These are phyloP conservation scores for Sebastes iracundus DNA, from an alignment of 2,797 vertebrate species.

Conservation along the genomic window DNA sequence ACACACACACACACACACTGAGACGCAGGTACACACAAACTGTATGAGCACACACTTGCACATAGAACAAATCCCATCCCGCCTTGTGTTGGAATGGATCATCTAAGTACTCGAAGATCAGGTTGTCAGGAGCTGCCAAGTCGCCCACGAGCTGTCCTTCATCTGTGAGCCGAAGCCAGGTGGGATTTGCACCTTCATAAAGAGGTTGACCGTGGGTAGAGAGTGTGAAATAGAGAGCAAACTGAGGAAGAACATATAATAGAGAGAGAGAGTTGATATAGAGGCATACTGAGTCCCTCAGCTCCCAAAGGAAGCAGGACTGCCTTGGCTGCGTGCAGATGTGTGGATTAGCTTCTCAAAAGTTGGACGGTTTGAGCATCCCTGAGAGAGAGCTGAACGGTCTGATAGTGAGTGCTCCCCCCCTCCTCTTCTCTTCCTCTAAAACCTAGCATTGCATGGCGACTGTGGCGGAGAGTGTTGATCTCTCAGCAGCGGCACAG, in stretches of 20 bases:
- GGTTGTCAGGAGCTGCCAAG: slow-evolving; percentile 50
- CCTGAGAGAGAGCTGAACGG: slow-evolving; percentile 33
- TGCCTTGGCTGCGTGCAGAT: slow-evolving; percentile 41
- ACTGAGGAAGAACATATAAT: slow-evolving; percentile 10
- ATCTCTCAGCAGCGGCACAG: slow-evolving; percentile 50
- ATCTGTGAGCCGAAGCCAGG: slow-evolving; percentile 48
- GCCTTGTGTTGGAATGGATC: slow-evolving; percentile 33
- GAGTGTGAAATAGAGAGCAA: slow-evolving; percentile 35
- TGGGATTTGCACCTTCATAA: slow-evolving; percentile 63
- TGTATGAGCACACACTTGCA: not conserved
- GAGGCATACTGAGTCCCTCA: slow-evolving; percentile 23
- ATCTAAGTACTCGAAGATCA: slow-evolving; percentile 40
- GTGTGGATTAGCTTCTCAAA: slow-evolving; percentile 60
- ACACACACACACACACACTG: not conserved
- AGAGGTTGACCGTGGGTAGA: slow-evolving; percentile 35
- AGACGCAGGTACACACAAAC: not conserved
- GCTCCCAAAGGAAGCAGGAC: slow-evolving; percentile 26
- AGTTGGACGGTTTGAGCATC: slow-evolving; percentile 42
- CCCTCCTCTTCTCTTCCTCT: not conserved
- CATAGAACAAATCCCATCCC: slow-evolving; percentile 30
- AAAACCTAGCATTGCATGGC: slow-evolving; percentile 38
- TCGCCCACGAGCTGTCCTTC: slow-evolving; percentile 46
- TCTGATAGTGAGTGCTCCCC: slow-evolving; percentile 23
- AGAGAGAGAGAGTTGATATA: slow-evolving; percentile 18
- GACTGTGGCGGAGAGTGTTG: slow-evolving; percentile 37